A percentile compares a stretch with the other conserved stretches of the same genome.
Conservation (phyloP, 2,797 vertebrate genomes). For the Ctenopoma multispine region DNA sequence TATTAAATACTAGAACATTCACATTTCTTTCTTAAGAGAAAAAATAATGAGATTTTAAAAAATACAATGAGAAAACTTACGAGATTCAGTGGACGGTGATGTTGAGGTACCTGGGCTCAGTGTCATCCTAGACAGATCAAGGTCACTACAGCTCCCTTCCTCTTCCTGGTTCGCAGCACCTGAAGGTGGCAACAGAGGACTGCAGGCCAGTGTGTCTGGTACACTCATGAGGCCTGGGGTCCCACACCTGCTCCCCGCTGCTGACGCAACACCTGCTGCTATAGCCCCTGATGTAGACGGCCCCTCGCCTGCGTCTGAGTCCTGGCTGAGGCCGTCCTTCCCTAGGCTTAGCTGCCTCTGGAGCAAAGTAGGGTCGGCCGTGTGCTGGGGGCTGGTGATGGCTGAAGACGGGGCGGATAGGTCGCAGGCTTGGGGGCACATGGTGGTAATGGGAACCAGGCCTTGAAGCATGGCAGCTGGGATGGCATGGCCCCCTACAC, state of each 20-base stretch:
- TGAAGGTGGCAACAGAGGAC: slow-evolving; percentile 88
- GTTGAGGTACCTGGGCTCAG: slow-evolving; percentile 95
- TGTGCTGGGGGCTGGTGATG: slow-evolving; percentile 93
- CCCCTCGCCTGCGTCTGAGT: slow-evolving; percentile 75
- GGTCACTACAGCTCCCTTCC: slow-evolving; percentile 92
- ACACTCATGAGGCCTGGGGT: slow-evolving; percentile 69
- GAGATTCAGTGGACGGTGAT: slow-evolving; percentile 93
- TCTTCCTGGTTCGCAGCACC: slow-evolving; percentile 88
- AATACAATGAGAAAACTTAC: slow-evolving; percentile 79
- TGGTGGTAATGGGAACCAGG: slow-evolving; percentile 90
- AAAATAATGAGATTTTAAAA: neutral
- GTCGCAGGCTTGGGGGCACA: slow-evolving; percentile 85
- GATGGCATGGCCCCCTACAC: slow-evolving; percentile 87
- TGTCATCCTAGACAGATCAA: slow-evolving; percentile 96
- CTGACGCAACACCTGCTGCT: slow-evolving; percentile 53
- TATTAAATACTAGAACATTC: no score
- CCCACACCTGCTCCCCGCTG: slow-evolving; percentile 72
- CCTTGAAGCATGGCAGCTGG: slow-evolving; percentile 97
- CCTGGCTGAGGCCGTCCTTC: slow-evolving; percentile 59
- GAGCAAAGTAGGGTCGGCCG: slow-evolving; percentile 80
- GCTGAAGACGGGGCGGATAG: slow-evolving; percentile 84
- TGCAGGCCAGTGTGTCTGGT: slow-evolving; percentile 88
- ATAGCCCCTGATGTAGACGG: slow-evolving; percentile 68
- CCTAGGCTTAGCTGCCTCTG: slow-evolving; percentile 80
- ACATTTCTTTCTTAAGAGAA: no score